Evolutionary conservation across 2,113 vertebrate genomes (phyloP).

Genomic region (Genyomyrus donnyi): DNA sequence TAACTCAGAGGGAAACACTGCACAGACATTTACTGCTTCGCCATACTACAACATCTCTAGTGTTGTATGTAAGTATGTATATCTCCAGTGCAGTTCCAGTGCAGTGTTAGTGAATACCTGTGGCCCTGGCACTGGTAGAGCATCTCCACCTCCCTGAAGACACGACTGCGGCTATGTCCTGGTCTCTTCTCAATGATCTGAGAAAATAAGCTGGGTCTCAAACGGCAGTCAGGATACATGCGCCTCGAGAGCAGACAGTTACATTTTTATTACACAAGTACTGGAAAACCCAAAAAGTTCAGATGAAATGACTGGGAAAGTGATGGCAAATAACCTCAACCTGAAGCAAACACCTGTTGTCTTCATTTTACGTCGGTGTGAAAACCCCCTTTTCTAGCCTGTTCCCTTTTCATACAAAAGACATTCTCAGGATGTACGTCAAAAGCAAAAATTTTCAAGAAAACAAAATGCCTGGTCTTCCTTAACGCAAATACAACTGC

Average conservation of each 20-base stretch:
- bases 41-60: neutral
- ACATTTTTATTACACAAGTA: neutral
- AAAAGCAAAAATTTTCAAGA: neutral
- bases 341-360: neutral
- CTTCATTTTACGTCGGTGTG: neutral
- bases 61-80: neutral
- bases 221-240: neutral
- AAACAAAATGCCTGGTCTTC: neutral
- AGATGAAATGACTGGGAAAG: neutral
- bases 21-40: neutral
- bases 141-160: slow-evolving; percentile 97
- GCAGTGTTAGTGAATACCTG: slow-evolving; percentile 58
- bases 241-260: neutral
- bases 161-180: slow-evolving; percentile 85
- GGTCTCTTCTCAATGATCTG: slow-evolving; percentile 95
- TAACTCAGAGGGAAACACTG: neutral
- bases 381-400: neutral
- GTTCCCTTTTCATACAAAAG: slow-evolving; percentile 2
- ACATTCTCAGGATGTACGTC: neutral
- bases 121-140: slow-evolving; percentile 99
- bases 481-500: neutral
- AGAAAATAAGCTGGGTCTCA: neutral
- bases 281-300: neutral
- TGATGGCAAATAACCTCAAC: neutral
- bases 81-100: neutral